Evolutionary conservation across 2,797 vertebrate genomes (phyloP).

Genomic region (Capromys pilorides): DNA sequence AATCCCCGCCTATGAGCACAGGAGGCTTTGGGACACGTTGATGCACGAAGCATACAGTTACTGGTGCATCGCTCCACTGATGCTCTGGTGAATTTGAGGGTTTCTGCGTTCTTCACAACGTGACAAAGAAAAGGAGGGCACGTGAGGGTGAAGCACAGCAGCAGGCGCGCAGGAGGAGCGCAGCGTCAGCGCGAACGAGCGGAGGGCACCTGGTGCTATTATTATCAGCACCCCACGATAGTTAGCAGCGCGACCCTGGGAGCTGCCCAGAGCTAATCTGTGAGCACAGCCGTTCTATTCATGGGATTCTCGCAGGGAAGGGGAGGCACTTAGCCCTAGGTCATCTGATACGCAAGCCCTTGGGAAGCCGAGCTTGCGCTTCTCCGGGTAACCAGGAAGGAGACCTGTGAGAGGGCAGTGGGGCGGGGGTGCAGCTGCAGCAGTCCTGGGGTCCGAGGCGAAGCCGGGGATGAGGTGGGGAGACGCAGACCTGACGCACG

Average conservation of each 20-base stretch:
- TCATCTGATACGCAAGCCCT: not conserved
- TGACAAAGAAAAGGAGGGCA: not conserved
- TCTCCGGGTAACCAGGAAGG: too few species aligned
- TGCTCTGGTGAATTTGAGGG: not conserved
- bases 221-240: not conserved
- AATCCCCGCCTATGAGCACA: not conserved
- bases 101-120: not conserved
- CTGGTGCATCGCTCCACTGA: not conserved
- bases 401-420: too few species aligned
- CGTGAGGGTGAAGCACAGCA: not conserved
- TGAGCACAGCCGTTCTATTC: not conserved
- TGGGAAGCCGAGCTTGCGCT: not conserved
- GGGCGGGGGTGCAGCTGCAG: too few species aligned
- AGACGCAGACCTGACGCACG: not conserved
- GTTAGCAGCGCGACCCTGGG: not conserved
- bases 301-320: not conserved
- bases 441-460: not conserved
- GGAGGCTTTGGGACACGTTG: not conserved
- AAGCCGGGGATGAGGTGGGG: not conserved
- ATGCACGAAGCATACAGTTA: not conserved
- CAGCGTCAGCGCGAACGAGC: not conserved
- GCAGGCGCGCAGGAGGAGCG: not conserved
- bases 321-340: not conserved
- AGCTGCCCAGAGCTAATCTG: too few species aligned
- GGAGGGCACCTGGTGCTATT: not conserved